phyloP scores from a whole-genome alignment of 1,140 invertebrate species.

The Drosophila willistoni region DNA sequence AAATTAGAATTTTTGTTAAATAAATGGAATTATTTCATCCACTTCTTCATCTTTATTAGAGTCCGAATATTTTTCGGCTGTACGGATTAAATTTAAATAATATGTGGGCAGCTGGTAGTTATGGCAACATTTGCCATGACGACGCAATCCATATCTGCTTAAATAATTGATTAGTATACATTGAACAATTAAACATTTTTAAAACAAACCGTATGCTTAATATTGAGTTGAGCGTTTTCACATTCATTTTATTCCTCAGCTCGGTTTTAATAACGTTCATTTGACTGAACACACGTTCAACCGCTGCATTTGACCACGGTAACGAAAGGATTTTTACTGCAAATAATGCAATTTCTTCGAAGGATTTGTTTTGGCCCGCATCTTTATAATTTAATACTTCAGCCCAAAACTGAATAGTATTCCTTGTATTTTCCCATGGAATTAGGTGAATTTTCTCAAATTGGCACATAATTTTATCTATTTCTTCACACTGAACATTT shows the following conservation, averaged over 20 bases:
- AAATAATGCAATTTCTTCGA: not conserved
- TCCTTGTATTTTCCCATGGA: not conserved
- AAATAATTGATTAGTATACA: not conserved
- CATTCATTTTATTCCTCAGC: not conserved
- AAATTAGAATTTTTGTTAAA: not conserved
- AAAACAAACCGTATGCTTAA: constrained; percentile 10
- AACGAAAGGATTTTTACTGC: not conserved
- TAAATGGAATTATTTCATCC: constrained; percentile 3
- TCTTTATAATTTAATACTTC: not conserved
- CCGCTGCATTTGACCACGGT: not conserved
- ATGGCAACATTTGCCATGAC: too few species aligned
- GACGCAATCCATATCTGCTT: too few species aligned
- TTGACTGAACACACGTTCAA: constrained; percentile 6
- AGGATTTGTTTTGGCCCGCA: not conserved
- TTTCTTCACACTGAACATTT: too few species aligned
- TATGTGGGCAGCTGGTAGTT: too few species aligned
- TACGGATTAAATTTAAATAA: too few species aligned
- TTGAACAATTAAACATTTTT: not conserved
- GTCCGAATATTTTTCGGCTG: too few species aligned
- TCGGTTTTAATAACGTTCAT: not conserved
- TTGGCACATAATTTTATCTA: too few species aligned
- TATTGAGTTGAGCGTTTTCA: not conserved
- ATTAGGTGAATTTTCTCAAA: too few species aligned
- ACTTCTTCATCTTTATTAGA: too few species aligned
- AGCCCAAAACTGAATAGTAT: not conserved